Conservation (phyloP, 2,888 invertebrate genomes). For the Pseudeuparius sepicola region DNA sequence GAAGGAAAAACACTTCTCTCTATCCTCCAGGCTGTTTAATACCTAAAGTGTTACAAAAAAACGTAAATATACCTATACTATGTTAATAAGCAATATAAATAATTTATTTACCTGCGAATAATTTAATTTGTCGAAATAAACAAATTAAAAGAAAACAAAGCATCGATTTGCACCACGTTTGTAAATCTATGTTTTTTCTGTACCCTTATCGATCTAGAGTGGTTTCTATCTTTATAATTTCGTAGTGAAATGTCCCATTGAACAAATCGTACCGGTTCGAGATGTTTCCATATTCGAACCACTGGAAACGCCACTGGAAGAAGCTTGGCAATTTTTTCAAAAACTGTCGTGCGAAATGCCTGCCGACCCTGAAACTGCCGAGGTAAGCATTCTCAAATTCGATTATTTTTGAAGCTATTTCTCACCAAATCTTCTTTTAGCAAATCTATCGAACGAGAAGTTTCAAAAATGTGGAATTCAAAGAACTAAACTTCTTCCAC, state of each 20-base stretch:
- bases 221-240: constrained; percentile 5
- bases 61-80: no score
- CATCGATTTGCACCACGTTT: no score
- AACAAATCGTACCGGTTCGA: constrained; percentile 14
- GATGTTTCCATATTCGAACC: constrained; percentile 20
- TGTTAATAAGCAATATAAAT: no score
- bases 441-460: constrained; percentile 16
- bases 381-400: constrained; percentile 13
- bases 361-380: constrained; percentile 11
- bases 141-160: no score
- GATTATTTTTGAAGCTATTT: not conserved
- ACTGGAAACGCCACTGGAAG: constrained; percentile 17
- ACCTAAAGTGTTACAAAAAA: no score
- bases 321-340: constrained; percentile 17
- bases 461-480: constrained; percentile 16
- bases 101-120: no score
- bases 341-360: constrained; percentile 19
- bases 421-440: constrained; percentile 16
- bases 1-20: no score
- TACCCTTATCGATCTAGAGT: no score
- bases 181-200: no score
- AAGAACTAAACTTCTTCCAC: constrained; percentile 20
- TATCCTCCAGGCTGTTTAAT: no score
- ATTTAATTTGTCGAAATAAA: no score
- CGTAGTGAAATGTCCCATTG: constrained; percentile 14